phyloP scores from a whole-genome alignment of 2,888 invertebrate species.

The Agrochola lota region DNA sequence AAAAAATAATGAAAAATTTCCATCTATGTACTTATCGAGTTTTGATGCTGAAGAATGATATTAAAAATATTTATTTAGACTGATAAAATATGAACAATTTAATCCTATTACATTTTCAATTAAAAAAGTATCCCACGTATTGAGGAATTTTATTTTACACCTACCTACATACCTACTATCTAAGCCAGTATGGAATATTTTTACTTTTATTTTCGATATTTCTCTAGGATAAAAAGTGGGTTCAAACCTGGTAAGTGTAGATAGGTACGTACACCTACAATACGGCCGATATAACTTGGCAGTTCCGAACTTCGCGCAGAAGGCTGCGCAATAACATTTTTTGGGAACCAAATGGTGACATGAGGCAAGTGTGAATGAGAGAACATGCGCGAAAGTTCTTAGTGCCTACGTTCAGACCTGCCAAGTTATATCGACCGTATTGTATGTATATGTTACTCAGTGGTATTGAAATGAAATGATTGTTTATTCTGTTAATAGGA shows the following conservation, averaged over 20 bases:
- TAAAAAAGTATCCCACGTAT: conserved; percentile 44
- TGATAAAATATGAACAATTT: conserved; percentile 54
- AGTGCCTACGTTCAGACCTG: too few species aligned
- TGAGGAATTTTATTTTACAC: conserved; percentile 35
- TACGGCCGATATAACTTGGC: too few species aligned
- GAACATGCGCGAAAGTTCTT: too few species aligned
- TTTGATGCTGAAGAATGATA: conserved; percentile 27
- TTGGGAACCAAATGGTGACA: too few species aligned
- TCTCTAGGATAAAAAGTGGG: too few species aligned
- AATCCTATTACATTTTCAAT: conserved; percentile 28
- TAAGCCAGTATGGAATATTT: neutral
- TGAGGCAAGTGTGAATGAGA: too few species aligned
- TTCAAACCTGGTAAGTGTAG: neutral
- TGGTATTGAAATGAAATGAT: neutral
- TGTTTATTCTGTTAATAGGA: neutral
- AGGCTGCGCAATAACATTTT: too few species aligned
- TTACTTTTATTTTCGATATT: neutral
- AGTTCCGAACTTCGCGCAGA: too few species aligned
- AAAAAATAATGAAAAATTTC: neutral
- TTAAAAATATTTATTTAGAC: conserved; percentile 49
- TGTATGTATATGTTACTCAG: neutral
- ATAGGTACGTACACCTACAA: too few species aligned
- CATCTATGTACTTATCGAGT: neutral
- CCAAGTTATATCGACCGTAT: too few species aligned
- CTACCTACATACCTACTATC: neutral